Evolutionary conservation across 2,797 vertebrate genomes (phyloP).

Genomic region (Phalanger gymnotis): DNA sequence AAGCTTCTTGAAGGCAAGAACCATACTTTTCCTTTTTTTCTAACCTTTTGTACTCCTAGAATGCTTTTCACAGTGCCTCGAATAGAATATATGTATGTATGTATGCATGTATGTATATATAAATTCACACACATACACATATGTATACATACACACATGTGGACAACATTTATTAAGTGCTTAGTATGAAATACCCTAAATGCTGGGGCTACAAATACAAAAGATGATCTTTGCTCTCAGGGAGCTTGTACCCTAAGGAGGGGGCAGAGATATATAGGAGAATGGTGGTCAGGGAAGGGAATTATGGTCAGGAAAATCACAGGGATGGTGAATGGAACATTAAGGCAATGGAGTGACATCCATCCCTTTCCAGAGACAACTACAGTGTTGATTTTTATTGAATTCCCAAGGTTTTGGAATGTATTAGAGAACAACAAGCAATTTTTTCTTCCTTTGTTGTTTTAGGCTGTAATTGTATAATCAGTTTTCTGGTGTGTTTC

Average conservation of each 20-base stretch:
- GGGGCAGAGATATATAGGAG: neutral
- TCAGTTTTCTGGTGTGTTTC: neutral
- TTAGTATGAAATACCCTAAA: no score
- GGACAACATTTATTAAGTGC: no score
- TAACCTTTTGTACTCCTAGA: neutral
- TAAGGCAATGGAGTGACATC: no score
- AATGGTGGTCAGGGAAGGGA: no score
- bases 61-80: neutral
- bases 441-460: neutral
- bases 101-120: no score
- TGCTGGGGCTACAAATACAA: no score
- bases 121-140: no score
- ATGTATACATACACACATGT: no score
- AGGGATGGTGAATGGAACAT: neutral
- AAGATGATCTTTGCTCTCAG: no score
- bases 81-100: neutral
- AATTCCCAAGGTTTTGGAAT: neutral
- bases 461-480: neutral
- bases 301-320: neutral
- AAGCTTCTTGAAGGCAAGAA: neutral
- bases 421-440: neutral
- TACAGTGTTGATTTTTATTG: neutral
- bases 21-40: neutral
- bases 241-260: no score
- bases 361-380: neutral